These are phyloP conservation scores for Zaprionus inermis DNA, from an alignment of 1,140 invertebrate genomes.

Conservation along the genomic window DNA sequence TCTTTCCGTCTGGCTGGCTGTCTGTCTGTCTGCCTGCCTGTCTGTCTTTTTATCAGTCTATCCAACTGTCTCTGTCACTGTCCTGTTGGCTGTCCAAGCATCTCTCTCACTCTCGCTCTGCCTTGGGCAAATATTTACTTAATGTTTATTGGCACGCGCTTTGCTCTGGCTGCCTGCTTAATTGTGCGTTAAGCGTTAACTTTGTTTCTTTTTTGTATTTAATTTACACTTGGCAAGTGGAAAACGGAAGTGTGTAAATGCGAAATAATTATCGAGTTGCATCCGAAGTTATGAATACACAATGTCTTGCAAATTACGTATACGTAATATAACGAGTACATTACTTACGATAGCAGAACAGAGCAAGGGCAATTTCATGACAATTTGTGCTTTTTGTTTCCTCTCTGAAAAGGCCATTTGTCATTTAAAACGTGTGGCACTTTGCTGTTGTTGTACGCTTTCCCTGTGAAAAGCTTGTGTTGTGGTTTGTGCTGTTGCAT, in stretches of 20 bases:
- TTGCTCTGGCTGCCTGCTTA: slow-evolving; percentile 60
- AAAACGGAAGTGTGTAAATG: slow-evolving; percentile 32
- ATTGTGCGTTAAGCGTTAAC: slow-evolving; percentile 73
- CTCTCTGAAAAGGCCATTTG: background rate
- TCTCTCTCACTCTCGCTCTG: slow-evolving; percentile 10
- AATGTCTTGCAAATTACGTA: slow-evolving; percentile 30
- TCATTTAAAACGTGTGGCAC: background rate
- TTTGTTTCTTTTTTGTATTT: slow-evolving; percentile 50
- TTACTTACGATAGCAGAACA: background rate
- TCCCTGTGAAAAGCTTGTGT: background rate
- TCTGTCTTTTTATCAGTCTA: slow-evolving; percentile 11
- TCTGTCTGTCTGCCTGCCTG: slow-evolving; percentile 16
- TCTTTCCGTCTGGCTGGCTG: too few species aligned
- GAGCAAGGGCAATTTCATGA: background rate
- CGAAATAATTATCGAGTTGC: slow-evolving; percentile 33
- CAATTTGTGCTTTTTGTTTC: background rate
- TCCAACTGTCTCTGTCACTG: slow-evolving; percentile 21
- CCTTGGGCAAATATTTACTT: slow-evolving; percentile 56
- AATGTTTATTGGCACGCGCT: slow-evolving; percentile 78
- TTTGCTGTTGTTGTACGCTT: background rate
- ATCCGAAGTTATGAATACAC: background rate
- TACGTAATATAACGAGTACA: background rate
- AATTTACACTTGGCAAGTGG: slow-evolving; percentile 46
- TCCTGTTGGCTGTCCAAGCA: background rate
- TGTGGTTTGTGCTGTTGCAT: too few species aligned